Conservation (phyloP, 2,797 vertebrate genomes). For the Hyperoplus lanceolatus region DNA sequence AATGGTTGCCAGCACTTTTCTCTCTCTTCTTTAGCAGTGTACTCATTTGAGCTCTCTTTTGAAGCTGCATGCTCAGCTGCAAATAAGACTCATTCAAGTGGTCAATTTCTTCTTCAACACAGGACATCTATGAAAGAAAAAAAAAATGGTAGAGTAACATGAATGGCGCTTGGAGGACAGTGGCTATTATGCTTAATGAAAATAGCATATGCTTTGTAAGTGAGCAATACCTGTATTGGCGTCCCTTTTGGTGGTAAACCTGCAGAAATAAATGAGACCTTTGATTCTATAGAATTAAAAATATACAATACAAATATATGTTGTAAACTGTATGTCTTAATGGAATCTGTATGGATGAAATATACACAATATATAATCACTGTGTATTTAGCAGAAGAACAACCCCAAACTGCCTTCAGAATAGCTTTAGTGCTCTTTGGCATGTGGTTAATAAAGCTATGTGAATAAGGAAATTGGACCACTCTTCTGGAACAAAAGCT, state of each 20-base stretch:
- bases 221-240: constrained; percentile 67
- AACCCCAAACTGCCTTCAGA: not conserved
- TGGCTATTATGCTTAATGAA: not conserved
- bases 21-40: constrained; percentile 42
- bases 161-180: not conserved
- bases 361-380: constrained; percentile 1
- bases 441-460: constrained; percentile 23
- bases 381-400: constrained; percentile 4
- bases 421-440: constrained; percentile 22
- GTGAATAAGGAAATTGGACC: constrained; percentile 13
- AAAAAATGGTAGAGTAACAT: not conserved
- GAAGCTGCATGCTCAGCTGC: constrained; percentile 82
- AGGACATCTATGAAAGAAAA: constrained; percentile 66
- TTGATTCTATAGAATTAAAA: not conserved
- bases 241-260: constrained; percentile 68
- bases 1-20: constrained; percentile 32
- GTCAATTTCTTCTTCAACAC: constrained; percentile 86
- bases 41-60: constrained; percentile 71
- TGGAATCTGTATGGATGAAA: not conserved
- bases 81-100: constrained; percentile 86
- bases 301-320: no score
- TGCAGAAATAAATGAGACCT: constrained; percentile 40
- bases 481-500: constrained; percentile 40
- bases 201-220: not conserved
- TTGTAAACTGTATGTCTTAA: not conserved